phyloP scores from a whole-genome alignment of 2,888 invertebrate genomes.

The Micropterix aruncella region DNA sequence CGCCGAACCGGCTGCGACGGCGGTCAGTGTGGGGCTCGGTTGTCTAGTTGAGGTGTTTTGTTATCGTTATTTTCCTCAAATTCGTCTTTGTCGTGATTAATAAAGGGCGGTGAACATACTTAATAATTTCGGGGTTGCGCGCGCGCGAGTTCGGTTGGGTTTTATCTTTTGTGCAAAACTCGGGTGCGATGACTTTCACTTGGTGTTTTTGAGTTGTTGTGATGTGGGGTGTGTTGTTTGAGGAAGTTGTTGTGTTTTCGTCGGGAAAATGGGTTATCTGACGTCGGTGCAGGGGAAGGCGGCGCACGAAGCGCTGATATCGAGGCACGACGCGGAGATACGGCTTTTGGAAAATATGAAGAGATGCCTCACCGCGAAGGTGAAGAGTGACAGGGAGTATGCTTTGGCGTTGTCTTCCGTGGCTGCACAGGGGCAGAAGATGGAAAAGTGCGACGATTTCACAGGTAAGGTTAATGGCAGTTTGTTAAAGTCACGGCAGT shows the following conservation, averaged over 20 bases:
- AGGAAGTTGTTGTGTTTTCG: background rate
- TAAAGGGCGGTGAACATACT: no score
- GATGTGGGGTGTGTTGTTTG: background rate
- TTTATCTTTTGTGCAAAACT: background rate
- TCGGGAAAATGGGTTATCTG: conserved; percentile 65
- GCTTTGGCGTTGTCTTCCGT: conserved; percentile 70
- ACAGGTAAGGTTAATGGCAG: no score
- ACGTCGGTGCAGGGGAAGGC: conserved; percentile 73
- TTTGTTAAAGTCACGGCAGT: no score
- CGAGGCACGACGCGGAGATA: conserved; percentile 85
- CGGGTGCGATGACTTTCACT: background rate
- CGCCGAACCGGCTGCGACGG: no score
- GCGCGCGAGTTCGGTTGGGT: no score
- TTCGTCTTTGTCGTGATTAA: no score
- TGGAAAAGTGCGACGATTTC: conserved; percentile 62
- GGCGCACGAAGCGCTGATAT: conserved; percentile 82
- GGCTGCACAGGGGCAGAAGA: conserved; percentile 70
- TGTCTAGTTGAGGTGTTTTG: no score
- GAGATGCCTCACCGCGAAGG: conserved; percentile 70
- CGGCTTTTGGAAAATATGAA: conserved; percentile 86
- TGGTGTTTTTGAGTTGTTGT: background rate
- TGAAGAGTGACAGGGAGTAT: conserved; percentile 87
- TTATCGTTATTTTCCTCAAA: no score
- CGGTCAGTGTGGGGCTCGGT: no score
- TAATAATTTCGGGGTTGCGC: no score